These are phyloP conservation scores for Hirtodrosophila duncani DNA, from an alignment of 2,888 invertebrate species.

Conservation along the genomic window DNA sequence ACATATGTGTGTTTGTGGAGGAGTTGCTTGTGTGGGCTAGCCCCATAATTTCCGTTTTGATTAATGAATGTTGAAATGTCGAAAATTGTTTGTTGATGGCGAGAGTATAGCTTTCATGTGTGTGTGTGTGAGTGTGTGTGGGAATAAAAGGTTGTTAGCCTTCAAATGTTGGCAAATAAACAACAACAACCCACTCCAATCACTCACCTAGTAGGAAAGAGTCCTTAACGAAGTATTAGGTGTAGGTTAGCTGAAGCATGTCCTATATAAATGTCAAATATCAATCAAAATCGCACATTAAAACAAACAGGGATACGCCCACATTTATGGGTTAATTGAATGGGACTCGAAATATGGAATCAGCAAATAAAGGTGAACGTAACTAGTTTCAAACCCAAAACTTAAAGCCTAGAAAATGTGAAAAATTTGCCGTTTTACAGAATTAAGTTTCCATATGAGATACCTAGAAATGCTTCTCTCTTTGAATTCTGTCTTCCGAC, in stretches of 20 bases:
- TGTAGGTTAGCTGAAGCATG: too few relatives aligned
- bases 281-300: slow-evolving; percentile 69
- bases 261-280: slow-evolving; percentile 67
- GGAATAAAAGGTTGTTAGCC: slow-evolving; percentile 32
- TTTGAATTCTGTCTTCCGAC: too few relatives aligned
- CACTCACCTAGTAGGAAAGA: slow-evolving; percentile 19
- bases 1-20: slow-evolving; percentile 19
- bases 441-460: too few relatives aligned
- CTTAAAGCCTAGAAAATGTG: too few relatives aligned
- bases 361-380: slow-evolving; percentile 11
- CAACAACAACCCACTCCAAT: slow-evolving; percentile 21
- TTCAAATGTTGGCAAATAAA: slow-evolving; percentile 47
- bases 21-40: slow-evolving; percentile 27
- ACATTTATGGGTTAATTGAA: slow-evolving; percentile 57
- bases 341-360: slow-evolving; percentile 29
- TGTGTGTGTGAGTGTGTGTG: slow-evolving; percentile 13
- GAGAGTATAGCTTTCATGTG: slow-evolving; percentile 19
- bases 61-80: slow-evolving; percentile 72
- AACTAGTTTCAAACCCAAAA: too few relatives aligned
- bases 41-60: slow-evolving; percentile 70
- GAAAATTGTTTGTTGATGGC: slow-evolving; percentile 65
- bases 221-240: slow-evolving; percentile 8
- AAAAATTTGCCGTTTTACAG: too few relatives aligned
- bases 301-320: slow-evolving; percentile 38
- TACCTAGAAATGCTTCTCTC: too few relatives aligned